A percentile compares a stretch with the other conserved stretches of the same genome.
Conservation (phyloP, 2,797 vertebrate species). For the Macrochelys suwanniensis region DNA sequence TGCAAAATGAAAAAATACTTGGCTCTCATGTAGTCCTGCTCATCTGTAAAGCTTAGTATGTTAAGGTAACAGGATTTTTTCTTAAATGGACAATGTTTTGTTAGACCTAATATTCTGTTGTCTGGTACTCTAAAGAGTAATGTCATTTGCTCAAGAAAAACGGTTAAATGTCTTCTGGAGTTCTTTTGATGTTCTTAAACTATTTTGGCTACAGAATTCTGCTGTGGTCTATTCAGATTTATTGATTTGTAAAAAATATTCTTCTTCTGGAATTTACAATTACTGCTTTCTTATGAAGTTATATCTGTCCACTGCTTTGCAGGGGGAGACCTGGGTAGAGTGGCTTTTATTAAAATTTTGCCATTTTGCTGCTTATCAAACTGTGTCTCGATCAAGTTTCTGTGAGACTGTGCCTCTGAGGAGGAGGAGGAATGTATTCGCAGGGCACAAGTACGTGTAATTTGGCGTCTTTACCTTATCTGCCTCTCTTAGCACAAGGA, state of each 20-base stretch:
- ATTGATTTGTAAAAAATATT: background rate
- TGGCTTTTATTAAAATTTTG: fast-evolving
- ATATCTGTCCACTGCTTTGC: background rate
- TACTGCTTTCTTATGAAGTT: background rate
- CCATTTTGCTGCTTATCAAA: background rate
- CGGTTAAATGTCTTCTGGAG: fast-evolving
- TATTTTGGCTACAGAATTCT: background rate
- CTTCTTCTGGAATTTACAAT: background rate
- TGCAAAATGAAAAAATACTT: constrained; percentile 43
- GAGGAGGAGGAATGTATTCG: background rate
- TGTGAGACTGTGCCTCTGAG: background rate
- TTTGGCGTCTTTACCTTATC: background rate
- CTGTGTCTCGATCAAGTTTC: background rate
- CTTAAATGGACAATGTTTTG: fast-evolving
- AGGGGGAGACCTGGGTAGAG: background rate
- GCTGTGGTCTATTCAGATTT: background rate
- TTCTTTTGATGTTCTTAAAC: background rate
- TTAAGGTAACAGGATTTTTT: background rate
- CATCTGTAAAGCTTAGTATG: background rate
- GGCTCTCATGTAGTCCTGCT: background rate
- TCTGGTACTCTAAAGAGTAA: background rate
- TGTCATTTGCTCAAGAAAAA: background rate
- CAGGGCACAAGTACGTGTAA: background rate
- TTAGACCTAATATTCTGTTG: fast-evolving
- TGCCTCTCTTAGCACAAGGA: background rate